These are phyloP conservation scores for Morelia viridis DNA, from an alignment of 2,797 vertebrate species.

Conservation along the genomic window DNA sequence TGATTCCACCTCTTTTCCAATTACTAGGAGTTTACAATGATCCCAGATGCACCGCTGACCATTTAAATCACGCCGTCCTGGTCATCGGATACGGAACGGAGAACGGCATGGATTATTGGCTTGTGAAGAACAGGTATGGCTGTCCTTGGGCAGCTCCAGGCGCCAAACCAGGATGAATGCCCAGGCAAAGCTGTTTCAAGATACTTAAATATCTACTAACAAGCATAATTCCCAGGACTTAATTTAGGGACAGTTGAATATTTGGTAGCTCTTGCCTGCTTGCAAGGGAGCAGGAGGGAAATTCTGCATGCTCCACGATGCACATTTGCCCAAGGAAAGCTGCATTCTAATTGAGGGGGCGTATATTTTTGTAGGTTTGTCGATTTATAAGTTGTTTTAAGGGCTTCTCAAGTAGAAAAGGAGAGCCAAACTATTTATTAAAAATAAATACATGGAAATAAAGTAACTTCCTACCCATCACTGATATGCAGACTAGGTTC, in stretches of 20 bases:
- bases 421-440: background rate
- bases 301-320: background rate
- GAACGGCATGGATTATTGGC: constrained; percentile 84
- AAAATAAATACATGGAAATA: background rate
- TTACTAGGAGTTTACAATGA: constrained; percentile 89
- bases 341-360: background rate
- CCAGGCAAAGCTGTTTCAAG: background rate
- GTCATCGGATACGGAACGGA: constrained; percentile 83
- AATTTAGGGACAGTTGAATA: background rate
- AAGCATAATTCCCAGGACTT: background rate
- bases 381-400: background rate
- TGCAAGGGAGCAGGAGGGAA: background rate
- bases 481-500: background rate
- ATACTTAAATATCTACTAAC: background rate
- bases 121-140: constrained; percentile 93
- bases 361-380: background rate
- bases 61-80: constrained; percentile 83
- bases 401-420: background rate
- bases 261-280: background rate
- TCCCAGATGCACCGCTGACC: constrained; percentile 67
- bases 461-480: background rate
- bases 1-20: background rate
- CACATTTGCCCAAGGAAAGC: background rate
- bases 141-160: background rate
- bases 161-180: background rate